Conservation (phyloP, 2,113 vertebrate genomes). For the Equus quagga region DNA sequence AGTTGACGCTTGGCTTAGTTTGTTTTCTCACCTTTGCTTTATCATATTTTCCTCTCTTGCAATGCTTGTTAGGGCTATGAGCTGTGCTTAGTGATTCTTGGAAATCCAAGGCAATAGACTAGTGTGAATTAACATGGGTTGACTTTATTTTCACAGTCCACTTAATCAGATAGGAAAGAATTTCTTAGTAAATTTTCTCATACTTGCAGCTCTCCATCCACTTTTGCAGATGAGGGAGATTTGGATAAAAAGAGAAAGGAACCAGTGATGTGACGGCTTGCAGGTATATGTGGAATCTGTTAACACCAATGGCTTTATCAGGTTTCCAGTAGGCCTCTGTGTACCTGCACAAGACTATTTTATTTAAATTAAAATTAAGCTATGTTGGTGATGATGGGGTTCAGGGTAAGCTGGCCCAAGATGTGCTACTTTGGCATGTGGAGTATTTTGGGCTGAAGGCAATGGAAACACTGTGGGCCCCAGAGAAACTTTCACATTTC, state of each 20-base stretch:
- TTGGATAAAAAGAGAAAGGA: not conserved
- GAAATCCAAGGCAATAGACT: conserved; percentile 86
- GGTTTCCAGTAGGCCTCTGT: not conserved
- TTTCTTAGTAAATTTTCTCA: conserved; percentile 80
- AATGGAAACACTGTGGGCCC: too few species aligned
- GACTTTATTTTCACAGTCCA: conserved; percentile 88
- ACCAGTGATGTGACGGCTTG: not conserved
- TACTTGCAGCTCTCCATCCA: conserved; percentile 72
- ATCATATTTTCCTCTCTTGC: conserved; percentile 83
- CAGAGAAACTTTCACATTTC: too few species aligned
- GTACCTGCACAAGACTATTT: not conserved
- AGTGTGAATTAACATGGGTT: conserved; percentile 86
- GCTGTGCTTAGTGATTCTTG: conserved; percentile 85
- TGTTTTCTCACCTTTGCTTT: conserved; percentile 85
- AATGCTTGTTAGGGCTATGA: conserved; percentile 79
- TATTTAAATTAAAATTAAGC: conserved; percentile 3
- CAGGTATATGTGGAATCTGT: not conserved
- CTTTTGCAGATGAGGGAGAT: not conserved
- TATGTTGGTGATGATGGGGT: not conserved
- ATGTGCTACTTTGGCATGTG: too few species aligned
- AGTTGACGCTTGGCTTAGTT: conserved; percentile 86
- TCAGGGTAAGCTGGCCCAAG: too few species aligned
- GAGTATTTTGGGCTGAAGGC: too few species aligned
- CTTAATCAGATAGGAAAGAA: conserved; percentile 85
- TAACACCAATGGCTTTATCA: not conserved